Percentiles rank a stretch among this genome's conserved stretches.
These are phyloP conservation scores for Sialis lutaria DNA, from an alignment of 2,888 invertebrate species.

Conservation along the genomic window DNA sequence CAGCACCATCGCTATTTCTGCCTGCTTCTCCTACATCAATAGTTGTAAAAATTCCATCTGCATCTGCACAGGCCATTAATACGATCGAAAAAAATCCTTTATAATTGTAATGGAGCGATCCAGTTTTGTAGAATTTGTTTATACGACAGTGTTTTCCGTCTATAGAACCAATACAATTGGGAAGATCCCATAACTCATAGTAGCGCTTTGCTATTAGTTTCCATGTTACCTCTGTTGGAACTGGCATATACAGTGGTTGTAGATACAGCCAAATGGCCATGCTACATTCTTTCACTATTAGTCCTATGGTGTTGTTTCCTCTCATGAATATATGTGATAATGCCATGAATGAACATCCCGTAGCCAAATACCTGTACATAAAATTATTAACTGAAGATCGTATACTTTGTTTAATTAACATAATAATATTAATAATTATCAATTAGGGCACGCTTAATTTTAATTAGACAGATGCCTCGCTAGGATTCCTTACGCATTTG, in stretches of 20 bases:
- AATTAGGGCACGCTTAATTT: no score
- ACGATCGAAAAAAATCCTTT: constrained; percentile 5
- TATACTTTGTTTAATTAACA: no score
- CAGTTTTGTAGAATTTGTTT: neutral
- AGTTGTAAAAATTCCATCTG: constrained; percentile 10
- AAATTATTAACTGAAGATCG: no score
- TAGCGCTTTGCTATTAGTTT: constrained; percentile 7
- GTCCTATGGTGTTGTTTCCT: constrained; percentile 4
- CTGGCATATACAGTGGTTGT: constrained; percentile 3
- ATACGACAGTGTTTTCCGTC: constrained; percentile 11
- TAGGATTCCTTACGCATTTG: no score
- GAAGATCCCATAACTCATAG: constrained; percentile 10
- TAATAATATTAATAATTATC: no score
- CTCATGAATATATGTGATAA: constrained; percentile 3
- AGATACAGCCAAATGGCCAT: constrained; percentile 5
- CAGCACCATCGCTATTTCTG: constrained; percentile 13
- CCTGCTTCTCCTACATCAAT: constrained; percentile 13
- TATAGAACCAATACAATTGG: constrained; percentile 10
- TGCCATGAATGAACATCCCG: no score
- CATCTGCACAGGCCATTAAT: constrained; percentile 5
- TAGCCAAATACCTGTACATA: no score
- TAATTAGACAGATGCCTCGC: no score
- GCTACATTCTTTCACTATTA: constrained; percentile 3
- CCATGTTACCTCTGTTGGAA: constrained; percentile 8
- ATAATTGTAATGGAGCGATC: constrained; percentile 5